phyloP scores from a whole-genome alignment of 2,888 invertebrate species.

The Tanaodytes sp. region DNA sequence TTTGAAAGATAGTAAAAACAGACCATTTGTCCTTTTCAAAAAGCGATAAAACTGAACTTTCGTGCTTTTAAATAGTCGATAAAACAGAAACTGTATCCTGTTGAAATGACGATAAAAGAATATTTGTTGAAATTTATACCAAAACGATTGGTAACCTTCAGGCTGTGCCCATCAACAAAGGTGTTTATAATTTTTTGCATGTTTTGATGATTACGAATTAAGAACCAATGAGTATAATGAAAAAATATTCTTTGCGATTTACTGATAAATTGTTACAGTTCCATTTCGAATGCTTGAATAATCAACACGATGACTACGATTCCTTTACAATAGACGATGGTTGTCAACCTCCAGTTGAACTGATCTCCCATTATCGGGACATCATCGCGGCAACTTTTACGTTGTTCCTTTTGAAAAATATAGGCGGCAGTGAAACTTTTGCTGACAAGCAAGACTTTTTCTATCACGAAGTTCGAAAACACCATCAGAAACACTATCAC shows the following conservation, averaged over 20 bases:
- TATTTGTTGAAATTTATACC: conserved; percentile 94
- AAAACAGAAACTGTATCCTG: no score
- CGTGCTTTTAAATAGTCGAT: no score
- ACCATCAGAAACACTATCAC: conserved; percentile 90
- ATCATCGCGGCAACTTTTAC: conserved; percentile 95
- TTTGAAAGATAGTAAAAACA: no score
- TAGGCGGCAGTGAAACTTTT: conserved; percentile 95
- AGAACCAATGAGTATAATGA: no score
- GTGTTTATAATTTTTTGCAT: conserved; percentile 73
- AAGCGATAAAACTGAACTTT: no score
- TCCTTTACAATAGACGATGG: conserved; percentile 92
- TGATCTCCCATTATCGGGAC: conserved; percentile 88
- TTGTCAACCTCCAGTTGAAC: conserved; percentile 87
- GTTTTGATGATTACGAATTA: background rate
- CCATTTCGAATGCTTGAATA: conserved; percentile 77
- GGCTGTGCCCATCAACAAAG: conserved; percentile 95
- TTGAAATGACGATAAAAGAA: conserved; percentile 93
- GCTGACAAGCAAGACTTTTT: conserved; percentile 84
- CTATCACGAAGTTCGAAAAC: conserved; percentile 84
- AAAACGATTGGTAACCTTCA: conserved; percentile 90
- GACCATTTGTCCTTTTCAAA: no score
- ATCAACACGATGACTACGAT: conserved; percentile 75
- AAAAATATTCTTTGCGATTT: no score
- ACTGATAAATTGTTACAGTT: no score
- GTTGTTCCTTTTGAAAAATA: conserved; percentile 91